phyloP scores from a whole-genome alignment of 2,888 invertebrate genomes.

The Drosophila parthenogenetica region DNA sequence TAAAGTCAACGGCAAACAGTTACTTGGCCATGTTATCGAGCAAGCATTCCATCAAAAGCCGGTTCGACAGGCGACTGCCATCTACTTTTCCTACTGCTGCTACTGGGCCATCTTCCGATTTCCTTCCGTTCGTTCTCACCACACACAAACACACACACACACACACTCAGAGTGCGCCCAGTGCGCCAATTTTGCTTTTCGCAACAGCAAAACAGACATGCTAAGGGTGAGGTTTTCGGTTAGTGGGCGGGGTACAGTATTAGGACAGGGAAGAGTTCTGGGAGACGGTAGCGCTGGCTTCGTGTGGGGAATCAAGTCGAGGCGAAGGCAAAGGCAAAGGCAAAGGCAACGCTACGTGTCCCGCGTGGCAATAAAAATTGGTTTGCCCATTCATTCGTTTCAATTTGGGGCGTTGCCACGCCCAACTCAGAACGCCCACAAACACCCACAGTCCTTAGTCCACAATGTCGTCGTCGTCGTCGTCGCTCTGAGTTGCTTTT shows the following conservation, averaged over 20 bases:
- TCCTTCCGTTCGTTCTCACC: conserved; percentile 68
- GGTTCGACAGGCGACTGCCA: conserved; percentile 16
- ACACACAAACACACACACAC: conserved; percentile 50
- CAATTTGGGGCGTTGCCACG: conserved; percentile 54
- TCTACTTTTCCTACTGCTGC: not conserved
- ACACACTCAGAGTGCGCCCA: conserved; percentile 48
- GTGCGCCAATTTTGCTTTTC: conserved; percentile 70
- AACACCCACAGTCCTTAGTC: conserved; percentile 23
- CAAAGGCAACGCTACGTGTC: conserved; percentile 74
- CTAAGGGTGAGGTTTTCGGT: not conserved
- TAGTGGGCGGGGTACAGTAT: too few species aligned
- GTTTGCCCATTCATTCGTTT: conserved; percentile 81
- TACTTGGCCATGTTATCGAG: conserved; percentile 76
- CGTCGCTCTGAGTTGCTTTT: conserved; percentile 73
- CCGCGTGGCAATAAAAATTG: conserved; percentile 81
- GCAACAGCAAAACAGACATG: conserved; percentile 58
- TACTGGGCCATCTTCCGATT: conserved; percentile 55
- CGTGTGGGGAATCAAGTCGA: conserved; percentile 73
- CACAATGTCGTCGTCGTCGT: conserved; percentile 42
- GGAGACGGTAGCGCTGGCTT: conserved; percentile 12
- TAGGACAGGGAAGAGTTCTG: not conserved
- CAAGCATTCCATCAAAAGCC: conserved; percentile 40
- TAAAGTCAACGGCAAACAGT: conserved; percentile 69
- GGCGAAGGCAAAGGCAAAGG: conserved; percentile 13
- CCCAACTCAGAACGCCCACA: conserved; percentile 1